Percentiles rank a stretch among this genome's conserved stretches.
These are phyloP conservation scores for Todus mexicanus DNA, from an alignment of 2,797 vertebrate genomes.

Conservation along the genomic window DNA sequence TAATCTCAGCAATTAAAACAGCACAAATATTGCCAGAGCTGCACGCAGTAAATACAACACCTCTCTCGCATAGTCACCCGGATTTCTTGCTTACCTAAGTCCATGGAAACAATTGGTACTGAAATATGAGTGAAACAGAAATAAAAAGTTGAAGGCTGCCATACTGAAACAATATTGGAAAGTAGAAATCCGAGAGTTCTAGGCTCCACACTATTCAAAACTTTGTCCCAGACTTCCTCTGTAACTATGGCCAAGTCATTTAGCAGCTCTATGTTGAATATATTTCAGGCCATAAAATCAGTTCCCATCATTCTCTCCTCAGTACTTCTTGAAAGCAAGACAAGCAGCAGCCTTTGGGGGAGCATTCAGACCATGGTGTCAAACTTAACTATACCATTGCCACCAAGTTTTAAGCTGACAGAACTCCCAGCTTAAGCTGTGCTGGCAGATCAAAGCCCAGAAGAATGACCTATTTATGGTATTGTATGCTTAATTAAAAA, in stretches of 20 bases:
- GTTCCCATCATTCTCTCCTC: neutral
- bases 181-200: neutral
- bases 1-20: neutral
- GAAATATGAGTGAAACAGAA: neutral
- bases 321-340: neutral
- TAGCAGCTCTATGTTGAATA: neutral
- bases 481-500: neutral
- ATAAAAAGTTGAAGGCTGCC: neutral
- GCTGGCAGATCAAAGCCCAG: neutral
- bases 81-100: neutral
- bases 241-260: neutral
- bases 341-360: neutral
- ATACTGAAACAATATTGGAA: neutral
- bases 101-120: neutral
- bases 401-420: neutral
- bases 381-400: neutral
- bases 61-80: accelerated
- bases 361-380: neutral
- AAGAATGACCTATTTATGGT: neutral
- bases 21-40: neutral
- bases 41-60: neutral
- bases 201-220: neutral
- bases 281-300: neutral
- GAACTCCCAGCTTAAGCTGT: neutral
- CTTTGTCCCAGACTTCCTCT: neutral